These are phyloP conservation scores for Eupithecia subfuscata DNA, from an alignment of 2,888 invertebrate genomes.

Conservation along the genomic window DNA sequence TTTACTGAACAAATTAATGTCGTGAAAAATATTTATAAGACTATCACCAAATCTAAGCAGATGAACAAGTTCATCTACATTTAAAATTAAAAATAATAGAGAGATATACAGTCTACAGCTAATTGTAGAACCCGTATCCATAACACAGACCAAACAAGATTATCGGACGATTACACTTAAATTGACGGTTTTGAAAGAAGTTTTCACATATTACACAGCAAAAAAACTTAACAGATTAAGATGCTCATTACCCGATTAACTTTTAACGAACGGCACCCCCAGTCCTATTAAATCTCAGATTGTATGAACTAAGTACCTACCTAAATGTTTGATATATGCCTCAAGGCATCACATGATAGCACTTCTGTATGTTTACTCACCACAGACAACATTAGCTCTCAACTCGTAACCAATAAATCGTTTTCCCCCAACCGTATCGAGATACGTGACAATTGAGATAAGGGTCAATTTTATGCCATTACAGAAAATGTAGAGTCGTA, in stretches of 20 bases:
- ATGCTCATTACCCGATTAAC: background rate
- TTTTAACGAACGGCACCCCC: background rate
- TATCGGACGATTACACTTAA: background rate
- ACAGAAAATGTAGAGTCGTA: constrained; percentile 14
- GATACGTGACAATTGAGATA: constrained; percentile 45
- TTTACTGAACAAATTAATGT: background rate
- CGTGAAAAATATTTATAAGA: background rate
- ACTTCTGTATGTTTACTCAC: constrained; percentile 2
- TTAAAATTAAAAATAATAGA: background rate
- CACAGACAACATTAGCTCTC: constrained; percentile 2
- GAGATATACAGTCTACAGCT: background rate
- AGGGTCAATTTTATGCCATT: constrained; percentile 38
- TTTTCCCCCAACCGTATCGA: constrained; percentile 30
- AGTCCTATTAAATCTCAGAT: background rate
- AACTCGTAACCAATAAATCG: constrained; percentile 19
- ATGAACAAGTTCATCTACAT: background rate
- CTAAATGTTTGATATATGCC: background rate
- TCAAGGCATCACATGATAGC: background rate
- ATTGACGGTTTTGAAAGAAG: background rate
- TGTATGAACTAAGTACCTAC: background rate
- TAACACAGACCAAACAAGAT: background rate
- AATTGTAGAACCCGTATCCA: background rate
- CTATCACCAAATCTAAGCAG: background rate
- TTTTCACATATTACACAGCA: background rate
- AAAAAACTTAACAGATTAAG: background rate